These are phyloP conservation scores for Xiphophorus maculatus DNA, from an alignment of 2,113 vertebrate genomes.

Conservation along the genomic window DNA sequence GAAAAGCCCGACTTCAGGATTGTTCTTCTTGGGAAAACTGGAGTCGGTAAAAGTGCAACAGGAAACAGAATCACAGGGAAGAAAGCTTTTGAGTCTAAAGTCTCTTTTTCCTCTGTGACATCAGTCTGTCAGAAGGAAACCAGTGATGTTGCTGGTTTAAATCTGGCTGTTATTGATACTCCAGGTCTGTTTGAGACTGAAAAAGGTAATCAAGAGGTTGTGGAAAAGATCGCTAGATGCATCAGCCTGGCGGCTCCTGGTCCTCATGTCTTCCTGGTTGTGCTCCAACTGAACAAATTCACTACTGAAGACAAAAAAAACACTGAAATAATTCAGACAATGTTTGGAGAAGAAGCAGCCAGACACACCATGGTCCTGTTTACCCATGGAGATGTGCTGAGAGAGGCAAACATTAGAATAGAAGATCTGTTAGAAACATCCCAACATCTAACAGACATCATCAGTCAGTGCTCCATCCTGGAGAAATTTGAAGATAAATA, in stretches of 20 bases:
- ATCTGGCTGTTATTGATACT: constrained; percentile 8
- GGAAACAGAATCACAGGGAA: too few relatives aligned
- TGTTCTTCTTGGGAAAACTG: neutral
- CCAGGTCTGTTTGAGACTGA: constrained; percentile 15
- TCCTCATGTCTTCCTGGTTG: constrained; percentile 20
- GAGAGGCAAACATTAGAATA: fast-evolving
- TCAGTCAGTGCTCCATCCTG: neutral
- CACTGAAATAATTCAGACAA: neutral
- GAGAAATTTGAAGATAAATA: neutral
- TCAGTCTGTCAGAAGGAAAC: neutral
- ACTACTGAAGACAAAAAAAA: neutral
- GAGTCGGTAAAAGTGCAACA: neutral
- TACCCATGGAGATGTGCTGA: neutral
- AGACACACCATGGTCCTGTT: neutral
- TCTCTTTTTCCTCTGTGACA: neutral
- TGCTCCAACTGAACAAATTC: neutral
- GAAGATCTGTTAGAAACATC: neutral
- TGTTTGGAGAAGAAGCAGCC: neutral
- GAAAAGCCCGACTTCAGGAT: neutral
- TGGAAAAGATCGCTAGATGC: neutral
- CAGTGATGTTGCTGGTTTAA: too few relatives aligned
- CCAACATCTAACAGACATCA: neutral
- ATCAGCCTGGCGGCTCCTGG: neutral
- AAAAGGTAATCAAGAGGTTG: too few relatives aligned
- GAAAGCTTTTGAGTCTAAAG: too few relatives aligned